Percentiles rank a stretch among this genome's conserved stretches.
These are phyloP conservation scores for Carassius gibelio DNA, from an alignment of 2,113 vertebrate genomes.

Conservation along the genomic window DNA sequence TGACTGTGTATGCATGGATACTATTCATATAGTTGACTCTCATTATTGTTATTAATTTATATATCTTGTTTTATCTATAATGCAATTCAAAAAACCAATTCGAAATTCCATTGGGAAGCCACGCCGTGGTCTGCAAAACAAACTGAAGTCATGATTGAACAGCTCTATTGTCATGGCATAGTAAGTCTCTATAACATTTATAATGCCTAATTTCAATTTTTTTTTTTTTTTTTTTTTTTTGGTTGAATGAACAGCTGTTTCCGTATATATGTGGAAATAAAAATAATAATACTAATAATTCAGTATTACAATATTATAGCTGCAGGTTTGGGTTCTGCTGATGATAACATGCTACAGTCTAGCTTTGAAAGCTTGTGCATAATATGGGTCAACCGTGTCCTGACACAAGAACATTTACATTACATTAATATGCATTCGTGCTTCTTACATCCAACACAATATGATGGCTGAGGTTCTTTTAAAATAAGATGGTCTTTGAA, in stretches of 20 bases:
- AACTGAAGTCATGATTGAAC: not conserved
- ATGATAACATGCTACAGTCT: slow-evolving; percentile 38
- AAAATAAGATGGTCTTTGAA: not conserved
- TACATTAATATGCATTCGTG: slow-evolving; percentile 13
- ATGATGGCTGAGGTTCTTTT: not conserved
- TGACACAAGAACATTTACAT: slow-evolving; percentile 24
- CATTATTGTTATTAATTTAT: not conserved
- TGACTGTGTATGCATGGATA: not conserved
- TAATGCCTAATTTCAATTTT: slow-evolving; percentile 13
- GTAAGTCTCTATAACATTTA: slow-evolving; percentile 5
- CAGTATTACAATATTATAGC: slow-evolving; percentile 14
- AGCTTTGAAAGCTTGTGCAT: slow-evolving; percentile 36
- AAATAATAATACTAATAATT: not conserved
- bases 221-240: not conserved
- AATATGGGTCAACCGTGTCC: slow-evolving; percentile 29
- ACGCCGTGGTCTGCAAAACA: not conserved
- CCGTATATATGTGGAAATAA: not conserved
- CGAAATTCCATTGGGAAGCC: not conserved
- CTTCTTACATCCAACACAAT: slow-evolving; percentile 20
- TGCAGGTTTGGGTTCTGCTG: slow-evolving; percentile 9
- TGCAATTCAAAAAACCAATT: not conserved
- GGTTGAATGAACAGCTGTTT: slow-evolving; percentile 24
- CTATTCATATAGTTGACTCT: not conserved
- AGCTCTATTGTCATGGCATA: not conserved
- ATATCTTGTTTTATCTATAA: not conserved